Evolutionary conservation across 2,797 vertebrate genomes (phyloP).

Genomic region (Lepus townsendii): DNA sequence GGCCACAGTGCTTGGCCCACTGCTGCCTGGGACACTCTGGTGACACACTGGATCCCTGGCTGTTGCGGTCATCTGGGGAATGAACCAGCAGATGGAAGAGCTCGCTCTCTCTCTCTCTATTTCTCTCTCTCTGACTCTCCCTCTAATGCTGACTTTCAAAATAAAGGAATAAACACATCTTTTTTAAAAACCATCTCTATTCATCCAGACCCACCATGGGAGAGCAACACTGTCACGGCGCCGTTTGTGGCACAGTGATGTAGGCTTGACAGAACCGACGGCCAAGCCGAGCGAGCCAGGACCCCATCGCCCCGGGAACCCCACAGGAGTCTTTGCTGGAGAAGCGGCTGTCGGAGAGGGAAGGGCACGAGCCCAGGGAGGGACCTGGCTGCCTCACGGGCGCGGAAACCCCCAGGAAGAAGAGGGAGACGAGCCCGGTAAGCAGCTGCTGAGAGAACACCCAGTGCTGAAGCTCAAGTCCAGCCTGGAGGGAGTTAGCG

Average conservation of each 20-base stretch:
- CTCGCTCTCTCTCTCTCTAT: too few species aligned
- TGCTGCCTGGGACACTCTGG: too few species aligned
- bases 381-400: not conserved
- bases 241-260: not conserved
- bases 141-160: too few species aligned
- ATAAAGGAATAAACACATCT: too few species aligned
- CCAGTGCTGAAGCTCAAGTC: not conserved
- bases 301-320: not conserved
- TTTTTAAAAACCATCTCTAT: not conserved
- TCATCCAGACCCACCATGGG: accelerated
- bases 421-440: not conserved
- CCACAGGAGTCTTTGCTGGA: not conserved
- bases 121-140: too few species aligned
- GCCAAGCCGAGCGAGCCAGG: not conserved
- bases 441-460: not conserved
- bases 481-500: not conserved
- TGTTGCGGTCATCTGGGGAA: too few species aligned
- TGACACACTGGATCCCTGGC: too few species aligned
- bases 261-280: not conserved
- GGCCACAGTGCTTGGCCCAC: too few species aligned
- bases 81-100: too few species aligned
- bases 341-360: not conserved
- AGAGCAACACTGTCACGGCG: not conserved
- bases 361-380: not conserved
- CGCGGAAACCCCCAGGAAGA: not conserved